Evolutionary conservation across 2,113 vertebrate species (phyloP), one percentile per base, ranked within the genome.

Genomic region (Phaethornis superciliosus): DNA sequence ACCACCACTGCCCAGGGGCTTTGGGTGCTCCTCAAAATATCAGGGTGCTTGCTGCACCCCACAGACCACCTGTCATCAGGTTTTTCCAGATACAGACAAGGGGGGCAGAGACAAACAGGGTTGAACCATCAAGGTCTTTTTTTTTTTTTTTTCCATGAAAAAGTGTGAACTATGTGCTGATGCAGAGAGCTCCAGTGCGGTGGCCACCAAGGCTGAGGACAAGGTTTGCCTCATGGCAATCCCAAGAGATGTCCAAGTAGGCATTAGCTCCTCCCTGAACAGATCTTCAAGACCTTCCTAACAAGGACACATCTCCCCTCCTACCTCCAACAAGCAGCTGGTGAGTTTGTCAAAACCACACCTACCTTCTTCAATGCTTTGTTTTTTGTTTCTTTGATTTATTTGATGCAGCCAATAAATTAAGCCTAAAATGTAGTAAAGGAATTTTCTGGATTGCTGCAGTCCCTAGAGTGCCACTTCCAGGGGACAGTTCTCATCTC

Each of bases 151-250:
- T 58, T 32, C 52, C 7, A 0, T 6, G 14, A 7, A 40, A 8
- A 17, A 58, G 18, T 13, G 22, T 13, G 22, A 6, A 0, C 2
- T 6, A 0, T 4, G 1, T 16, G 1, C 16, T n/a, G 28, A 14
- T 3, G 9, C 4, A 1, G 78, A 42, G 30, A 10, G 21, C 28
- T 33, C 18, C 40, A 12, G 20, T 12, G 40, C 13, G 40, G 40
- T 59, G 2, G 0, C 7, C 56, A 37, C 26, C 49, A 11, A 71
- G 23, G 40, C 28, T 55, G 30, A 65, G 28, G 28, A 33, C 46
- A 46, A 15, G 40, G 40, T 47, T 47, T 19, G 19, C 46, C 46
- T 47, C 9, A 9, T 20, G 37, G 72, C 59, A 71, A 32, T 54
- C 24, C 62, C 33, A 40, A 18, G 32, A 62, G 26, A 56, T 51